Evolutionary conservation across 2,797 vertebrate genomes (phyloP).

Genomic region (Sebastes reedi): DNA sequence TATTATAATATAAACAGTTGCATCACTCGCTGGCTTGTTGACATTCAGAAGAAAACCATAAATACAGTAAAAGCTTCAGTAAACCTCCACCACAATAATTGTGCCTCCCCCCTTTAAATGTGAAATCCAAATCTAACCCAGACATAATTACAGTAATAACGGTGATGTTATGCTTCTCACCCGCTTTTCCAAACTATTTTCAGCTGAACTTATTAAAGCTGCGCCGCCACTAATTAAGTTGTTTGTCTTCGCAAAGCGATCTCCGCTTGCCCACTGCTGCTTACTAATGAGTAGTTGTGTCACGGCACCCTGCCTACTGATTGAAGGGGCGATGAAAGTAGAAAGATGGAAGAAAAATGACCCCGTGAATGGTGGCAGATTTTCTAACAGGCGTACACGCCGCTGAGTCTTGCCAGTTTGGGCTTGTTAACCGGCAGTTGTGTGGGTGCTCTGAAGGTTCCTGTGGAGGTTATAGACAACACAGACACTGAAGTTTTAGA

Average conservation of each 20-base stretch:
- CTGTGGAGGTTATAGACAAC: slow-evolving; percentile 1
- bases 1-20: background rate
- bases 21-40: slow-evolving; percentile 31
- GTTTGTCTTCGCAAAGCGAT: slow-evolving; percentile 80
- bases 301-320: slow-evolving; percentile 56
- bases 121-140: slow-evolving; percentile 36
- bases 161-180: slow-evolving; percentile 53
- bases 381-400: slow-evolving; percentile 11
- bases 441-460: slow-evolving; percentile 25
- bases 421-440: slow-evolving; percentile 44
- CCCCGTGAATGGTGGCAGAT: slow-evolving; percentile 30
- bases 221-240: slow-evolving; percentile 76
- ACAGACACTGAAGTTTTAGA: background rate
- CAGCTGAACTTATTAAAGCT: slow-evolving; percentile 74
- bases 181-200: slow-evolving; percentile 67
- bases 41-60: slow-evolving; percentile 2
- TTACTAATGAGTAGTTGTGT: slow-evolving; percentile 70
- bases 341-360: slow-evolving; percentile 46
- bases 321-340: slow-evolving; percentile 60
- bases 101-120: slow-evolving; percentile 29
- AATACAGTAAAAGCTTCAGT: slow-evolving; percentile 16
- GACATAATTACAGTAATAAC: slow-evolving; percentile 60
- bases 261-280: slow-evolving; percentile 67
- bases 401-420: background rate
- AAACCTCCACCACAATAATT: slow-evolving; percentile 17